phyloP scores from a whole-genome alignment of 2,113 vertebrate genomes.

The Camelus bactrianus region DNA sequence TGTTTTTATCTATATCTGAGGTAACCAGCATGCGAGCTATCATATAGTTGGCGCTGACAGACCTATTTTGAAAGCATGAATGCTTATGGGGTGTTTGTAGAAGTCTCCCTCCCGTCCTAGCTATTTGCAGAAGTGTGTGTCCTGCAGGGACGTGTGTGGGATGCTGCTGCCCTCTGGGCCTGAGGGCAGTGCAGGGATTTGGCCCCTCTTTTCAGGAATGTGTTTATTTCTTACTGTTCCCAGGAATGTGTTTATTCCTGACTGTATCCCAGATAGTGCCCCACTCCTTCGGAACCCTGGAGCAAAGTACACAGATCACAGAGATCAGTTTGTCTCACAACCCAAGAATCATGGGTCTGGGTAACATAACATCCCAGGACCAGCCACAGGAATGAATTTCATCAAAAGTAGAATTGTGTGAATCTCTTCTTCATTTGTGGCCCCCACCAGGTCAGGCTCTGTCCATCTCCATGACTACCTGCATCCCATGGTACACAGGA shows the following conservation, averaged over 20 bases:
- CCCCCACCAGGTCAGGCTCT: background rate
- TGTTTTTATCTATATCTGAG: background rate
- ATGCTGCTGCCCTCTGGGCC: background rate
- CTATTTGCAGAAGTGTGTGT: background rate
- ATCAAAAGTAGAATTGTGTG: background rate
- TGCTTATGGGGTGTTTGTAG: background rate
- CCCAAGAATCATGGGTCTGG: background rate
- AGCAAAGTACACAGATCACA: background rate
- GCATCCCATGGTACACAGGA: background rate
- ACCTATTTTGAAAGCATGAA: background rate
- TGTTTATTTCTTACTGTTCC: background rate
- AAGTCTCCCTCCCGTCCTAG: background rate
- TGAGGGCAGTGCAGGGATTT: background rate
- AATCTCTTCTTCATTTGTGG: background rate
- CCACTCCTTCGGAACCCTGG: background rate
- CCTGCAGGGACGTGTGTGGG: background rate
- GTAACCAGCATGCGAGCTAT: background rate
- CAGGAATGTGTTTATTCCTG: background rate
- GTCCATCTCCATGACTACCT: background rate
- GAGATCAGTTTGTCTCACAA: background rate
- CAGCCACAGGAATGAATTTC: background rate
- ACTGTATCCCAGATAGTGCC: background rate
- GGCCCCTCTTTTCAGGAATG: background rate
- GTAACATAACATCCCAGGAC: background rate
- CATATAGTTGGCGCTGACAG: background rate